Evolutionary conservation across 1,140 invertebrate species (phyloP).

Genomic region (Papilio glaucus): DNA sequence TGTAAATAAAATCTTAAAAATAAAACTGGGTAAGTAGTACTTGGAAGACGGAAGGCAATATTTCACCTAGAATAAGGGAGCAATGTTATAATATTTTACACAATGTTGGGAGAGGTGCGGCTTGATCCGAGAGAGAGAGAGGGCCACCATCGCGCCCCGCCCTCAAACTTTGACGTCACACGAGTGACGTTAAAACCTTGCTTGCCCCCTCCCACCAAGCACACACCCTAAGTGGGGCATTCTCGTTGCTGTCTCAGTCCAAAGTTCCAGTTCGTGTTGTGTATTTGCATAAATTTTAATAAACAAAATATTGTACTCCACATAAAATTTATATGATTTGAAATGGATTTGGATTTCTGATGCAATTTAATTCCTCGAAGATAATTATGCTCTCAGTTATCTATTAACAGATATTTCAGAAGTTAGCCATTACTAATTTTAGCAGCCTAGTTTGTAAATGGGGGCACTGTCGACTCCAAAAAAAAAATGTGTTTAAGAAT

Average conservation of each 20-base stretch:
- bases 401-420: no score
- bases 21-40: no score
- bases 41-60: no score
- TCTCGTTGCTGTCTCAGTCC: slow-evolving; percentile 30
- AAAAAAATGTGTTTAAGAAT: no score
- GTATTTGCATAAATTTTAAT: slow-evolving; percentile 21
- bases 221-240: slow-evolving; percentile 39
- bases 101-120: slow-evolving; percentile 25
- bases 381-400: no score
- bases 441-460: no score
- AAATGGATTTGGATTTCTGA: background rate
- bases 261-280: slow-evolving; percentile 6
- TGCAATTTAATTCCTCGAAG: no score
- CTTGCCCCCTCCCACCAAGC: slow-evolving; percentile 49
- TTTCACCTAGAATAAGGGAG: background rate
- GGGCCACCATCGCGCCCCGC: slow-evolving; percentile 61
- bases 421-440: no score
- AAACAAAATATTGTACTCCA: background rate
- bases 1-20: no score
- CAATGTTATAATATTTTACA: background rate
- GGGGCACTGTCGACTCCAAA: no score
- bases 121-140: slow-evolving; percentile 1
- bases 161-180: slow-evolving; percentile 69
- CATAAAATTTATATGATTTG: background rate
- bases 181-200: slow-evolving; percentile 67